Percentiles rank a stretch among this genome's conserved stretches.
These are phyloP conservation scores for Nomada hirtipes DNA, from an alignment of 2,888 invertebrate species.

Conservation along the genomic window DNA sequence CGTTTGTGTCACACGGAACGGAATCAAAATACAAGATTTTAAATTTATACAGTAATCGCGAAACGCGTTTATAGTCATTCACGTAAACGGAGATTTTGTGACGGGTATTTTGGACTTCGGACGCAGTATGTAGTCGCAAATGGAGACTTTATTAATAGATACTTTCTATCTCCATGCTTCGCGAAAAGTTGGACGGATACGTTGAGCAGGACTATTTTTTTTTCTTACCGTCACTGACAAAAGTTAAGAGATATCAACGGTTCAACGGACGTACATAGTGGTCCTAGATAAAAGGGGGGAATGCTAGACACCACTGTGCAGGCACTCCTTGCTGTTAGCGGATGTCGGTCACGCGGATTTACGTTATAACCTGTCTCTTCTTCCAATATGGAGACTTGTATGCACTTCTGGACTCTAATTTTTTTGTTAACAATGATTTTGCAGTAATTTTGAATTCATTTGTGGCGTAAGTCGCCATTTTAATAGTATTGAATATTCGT, in stretches of 20 bases:
- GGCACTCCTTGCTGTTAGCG: slow-evolving; percentile 72
- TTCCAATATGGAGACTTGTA: slow-evolving; percentile 63
- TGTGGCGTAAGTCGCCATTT: not conserved
- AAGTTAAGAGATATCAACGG: slow-evolving; percentile 63
- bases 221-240: slow-evolving; percentile 43
- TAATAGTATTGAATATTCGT: not conserved
- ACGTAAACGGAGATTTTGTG: slow-evolving; percentile 24
- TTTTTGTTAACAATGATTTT: not conserved
- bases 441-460: not conserved
- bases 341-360: slow-evolving; percentile 80
- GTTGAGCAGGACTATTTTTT: slow-evolving; percentile 30
- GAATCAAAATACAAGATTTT: slow-evolving; percentile 4
- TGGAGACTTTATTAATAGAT: slow-evolving; percentile 63
- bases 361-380: slow-evolving; percentile 77
- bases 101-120: slow-evolving; percentile 52
- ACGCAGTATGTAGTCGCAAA: slow-evolving; percentile 46
- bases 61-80: slow-evolving; percentile 10
- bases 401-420: slow-evolving; percentile 21
- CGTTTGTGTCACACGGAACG: not conserved
- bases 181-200: slow-evolving; percentile 43
- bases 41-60: slow-evolving; percentile 6
- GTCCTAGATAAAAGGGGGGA: slow-evolving; percentile 72
- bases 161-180: slow-evolving; percentile 47
- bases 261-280: slow-evolving; percentile 74
- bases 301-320: slow-evolving; percentile 69